Evolutionary conservation across 2,113 vertebrate genomes (phyloP).

Genomic region (Oryzias curvinotus): DNA sequence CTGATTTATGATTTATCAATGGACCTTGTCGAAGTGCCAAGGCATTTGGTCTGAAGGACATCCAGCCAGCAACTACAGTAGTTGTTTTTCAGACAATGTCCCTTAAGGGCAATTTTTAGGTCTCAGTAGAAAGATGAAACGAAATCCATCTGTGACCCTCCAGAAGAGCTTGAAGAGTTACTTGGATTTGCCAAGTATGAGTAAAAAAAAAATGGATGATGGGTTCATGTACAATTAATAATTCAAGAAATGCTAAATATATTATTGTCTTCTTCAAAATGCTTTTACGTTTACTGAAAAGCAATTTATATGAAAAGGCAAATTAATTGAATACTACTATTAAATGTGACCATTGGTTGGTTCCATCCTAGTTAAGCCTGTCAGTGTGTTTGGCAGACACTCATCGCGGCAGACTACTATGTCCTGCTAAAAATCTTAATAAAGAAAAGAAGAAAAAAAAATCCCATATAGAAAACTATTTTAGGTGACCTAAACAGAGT

Average conservation of each 20-base stretch:
- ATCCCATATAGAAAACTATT: conserved; percentile 33
- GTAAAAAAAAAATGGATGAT: no score
- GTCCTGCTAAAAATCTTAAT: no score
- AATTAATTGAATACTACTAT: conserved; percentile 27
- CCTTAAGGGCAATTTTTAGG: not conserved
- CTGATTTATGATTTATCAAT: no score
- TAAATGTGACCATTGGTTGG: conserved; percentile 23
- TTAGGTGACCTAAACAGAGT: conserved; percentile 49
- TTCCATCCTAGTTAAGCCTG: conserved; percentile 29
- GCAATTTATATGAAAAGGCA: not conserved
- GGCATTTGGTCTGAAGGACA: not conserved
- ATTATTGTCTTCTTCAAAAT: no score
- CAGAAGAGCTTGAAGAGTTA: not conserved
- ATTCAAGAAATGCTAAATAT: no score
- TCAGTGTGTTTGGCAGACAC: conserved; percentile 38
- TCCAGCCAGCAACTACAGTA: not conserved
- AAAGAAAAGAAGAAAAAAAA: no score
- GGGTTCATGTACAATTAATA: no score
- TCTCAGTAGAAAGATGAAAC: not conserved
- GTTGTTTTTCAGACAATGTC: not conserved
- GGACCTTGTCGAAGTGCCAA: no score
- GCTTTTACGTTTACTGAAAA: not conserved
- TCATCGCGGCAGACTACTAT: conserved; percentile 34
- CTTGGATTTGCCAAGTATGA: not conserved
- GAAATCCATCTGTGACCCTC: not conserved